These are phyloP conservation scores for Apeltes quadracus DNA, from an alignment of 2,113 vertebrate species.

Conservation along the genomic window DNA sequence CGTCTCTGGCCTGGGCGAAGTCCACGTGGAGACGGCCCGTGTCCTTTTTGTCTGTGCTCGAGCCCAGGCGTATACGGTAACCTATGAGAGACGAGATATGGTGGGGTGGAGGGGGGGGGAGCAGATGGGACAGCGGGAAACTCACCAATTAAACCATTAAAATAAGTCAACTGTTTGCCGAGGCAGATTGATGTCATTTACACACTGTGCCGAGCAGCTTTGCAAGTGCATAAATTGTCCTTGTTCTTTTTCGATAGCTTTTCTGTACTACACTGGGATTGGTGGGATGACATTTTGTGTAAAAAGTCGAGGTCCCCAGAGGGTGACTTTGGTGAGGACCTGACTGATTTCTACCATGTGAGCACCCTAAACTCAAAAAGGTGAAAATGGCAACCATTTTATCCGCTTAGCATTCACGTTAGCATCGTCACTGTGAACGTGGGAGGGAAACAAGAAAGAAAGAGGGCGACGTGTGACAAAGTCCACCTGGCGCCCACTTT, in stretches of 20 bases:
- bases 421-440: neutral
- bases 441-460: no score
- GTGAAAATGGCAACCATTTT: neutral
- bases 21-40: slow-evolving; percentile 93
- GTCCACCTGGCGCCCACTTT: neutral
- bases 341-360: neutral
- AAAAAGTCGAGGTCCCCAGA: neutral
- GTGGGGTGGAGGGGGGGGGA: neutral
- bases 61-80: slow-evolving; percentile 84
- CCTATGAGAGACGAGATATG: slow-evolving; percentile 64
- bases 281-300: neutral
- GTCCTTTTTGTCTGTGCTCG: slow-evolving; percentile 93
- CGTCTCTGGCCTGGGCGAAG: slow-evolving; percentile 94
- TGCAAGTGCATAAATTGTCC: neutral
- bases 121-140: slow-evolving; percentile 8
- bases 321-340: neutral
- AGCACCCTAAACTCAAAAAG: neutral
- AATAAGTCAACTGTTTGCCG: neutral
- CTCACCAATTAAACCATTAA: slow-evolving; percentile 12
- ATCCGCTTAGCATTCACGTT: neutral
- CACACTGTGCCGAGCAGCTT: no score
- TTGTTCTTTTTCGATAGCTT: neutral
- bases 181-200: slow-evolving; percentile 5
- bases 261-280: neutral
- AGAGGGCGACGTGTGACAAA: no score